Conservation (phyloP, 2,797 vertebrate species). For the Chaunax sp. region DNA sequence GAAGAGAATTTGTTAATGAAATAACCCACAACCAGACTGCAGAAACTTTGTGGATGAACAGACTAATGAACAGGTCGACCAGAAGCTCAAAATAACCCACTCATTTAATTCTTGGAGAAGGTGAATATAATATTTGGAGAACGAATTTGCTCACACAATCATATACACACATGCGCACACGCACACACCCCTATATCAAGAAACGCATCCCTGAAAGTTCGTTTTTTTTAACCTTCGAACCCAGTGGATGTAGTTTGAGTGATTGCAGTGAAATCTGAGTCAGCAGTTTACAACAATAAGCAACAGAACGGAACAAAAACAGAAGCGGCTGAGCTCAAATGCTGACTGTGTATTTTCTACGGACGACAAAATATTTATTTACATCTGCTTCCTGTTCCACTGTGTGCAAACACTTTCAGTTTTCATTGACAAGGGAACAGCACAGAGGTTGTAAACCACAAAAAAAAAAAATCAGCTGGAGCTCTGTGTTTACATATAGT, state of each 20-base stretch:
- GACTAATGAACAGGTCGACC: neutral
- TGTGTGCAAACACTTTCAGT: slow-evolving; percentile 20
- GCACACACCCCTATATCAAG: neutral
- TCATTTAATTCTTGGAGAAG: no score
- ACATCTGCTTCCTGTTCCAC: slow-evolving; percentile 6
- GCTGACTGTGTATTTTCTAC: slow-evolving; percentile 34
- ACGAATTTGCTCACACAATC: no score
- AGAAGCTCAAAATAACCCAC: neutral
- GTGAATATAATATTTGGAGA: no score
- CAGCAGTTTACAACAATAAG: slow-evolving; percentile 11
- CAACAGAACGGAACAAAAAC: slow-evolving; percentile 11
- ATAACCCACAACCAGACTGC: slow-evolving; percentile 1
- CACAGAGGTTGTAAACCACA: neutral
- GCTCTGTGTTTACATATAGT: neutral
- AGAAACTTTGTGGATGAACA: neutral
- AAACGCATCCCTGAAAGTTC: neutral
- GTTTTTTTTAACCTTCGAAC: neutral
- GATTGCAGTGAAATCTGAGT: slow-evolving; percentile 22
- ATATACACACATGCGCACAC: no score
- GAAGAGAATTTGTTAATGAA: slow-evolving; percentile 12
- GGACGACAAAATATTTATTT: slow-evolving; percentile 26
- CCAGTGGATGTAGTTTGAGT: neutral
- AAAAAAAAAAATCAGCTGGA: neutral
- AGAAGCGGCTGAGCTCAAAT: neutral
- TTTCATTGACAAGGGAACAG: slow-evolving; percentile 2